Percentiles rank a stretch among this genome's conserved stretches.
These are phyloP conservation scores for Acutogordius australiensis DNA, from an alignment of 2,888 invertebrate species.

Conservation along the genomic window DNA sequence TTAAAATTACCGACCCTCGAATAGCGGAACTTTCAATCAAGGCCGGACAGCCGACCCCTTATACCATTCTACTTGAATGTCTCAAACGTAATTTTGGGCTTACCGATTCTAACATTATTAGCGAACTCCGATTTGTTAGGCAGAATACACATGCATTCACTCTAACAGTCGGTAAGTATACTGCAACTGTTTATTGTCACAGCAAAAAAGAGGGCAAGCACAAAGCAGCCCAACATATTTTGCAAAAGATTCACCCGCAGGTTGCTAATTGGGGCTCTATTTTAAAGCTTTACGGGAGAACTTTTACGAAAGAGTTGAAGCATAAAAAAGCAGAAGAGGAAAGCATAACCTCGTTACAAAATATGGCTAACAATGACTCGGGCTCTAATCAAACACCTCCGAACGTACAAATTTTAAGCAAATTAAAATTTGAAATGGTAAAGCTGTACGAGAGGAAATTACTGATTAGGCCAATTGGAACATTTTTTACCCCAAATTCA, in stretches of 20 bases:
- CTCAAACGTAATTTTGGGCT: slow-evolving; percentile 66
- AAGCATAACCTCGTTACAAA: background rate
- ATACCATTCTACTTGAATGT: slow-evolving; percentile 64
- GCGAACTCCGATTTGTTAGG: slow-evolving; percentile 52
- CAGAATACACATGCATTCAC: slow-evolving; percentile 71
- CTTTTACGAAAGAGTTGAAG: slow-evolving; percentile 28
- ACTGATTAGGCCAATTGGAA: no score
- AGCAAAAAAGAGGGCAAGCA: slow-evolving; percentile 91
- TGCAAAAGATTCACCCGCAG: slow-evolving; percentile 62
- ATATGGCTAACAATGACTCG: background rate
- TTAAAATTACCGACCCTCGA: slow-evolving; percentile 66
- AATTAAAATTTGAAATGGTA: slow-evolving; percentile 48
- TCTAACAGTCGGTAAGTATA: slow-evolving; percentile 70
- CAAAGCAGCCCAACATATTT: slow-evolving; percentile 64
- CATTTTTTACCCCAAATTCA: no score
- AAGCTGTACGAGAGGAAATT: slow-evolving; percentile 35
- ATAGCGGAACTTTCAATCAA: slow-evolving; percentile 79
- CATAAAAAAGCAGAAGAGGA: background rate
- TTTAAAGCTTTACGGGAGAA: slow-evolving; percentile 60
- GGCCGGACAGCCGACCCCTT: slow-evolving; percentile 75
- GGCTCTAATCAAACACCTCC: slow-evolving; percentile 39
- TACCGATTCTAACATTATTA: slow-evolving; percentile 54
- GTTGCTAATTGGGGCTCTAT: slow-evolving; percentile 76
- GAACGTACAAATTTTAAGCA: slow-evolving; percentile 58
- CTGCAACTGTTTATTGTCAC: slow-evolving; percentile 42